Conservation (phyloP, 1,140 invertebrate species). For the Danaus melanippus region DNA sequence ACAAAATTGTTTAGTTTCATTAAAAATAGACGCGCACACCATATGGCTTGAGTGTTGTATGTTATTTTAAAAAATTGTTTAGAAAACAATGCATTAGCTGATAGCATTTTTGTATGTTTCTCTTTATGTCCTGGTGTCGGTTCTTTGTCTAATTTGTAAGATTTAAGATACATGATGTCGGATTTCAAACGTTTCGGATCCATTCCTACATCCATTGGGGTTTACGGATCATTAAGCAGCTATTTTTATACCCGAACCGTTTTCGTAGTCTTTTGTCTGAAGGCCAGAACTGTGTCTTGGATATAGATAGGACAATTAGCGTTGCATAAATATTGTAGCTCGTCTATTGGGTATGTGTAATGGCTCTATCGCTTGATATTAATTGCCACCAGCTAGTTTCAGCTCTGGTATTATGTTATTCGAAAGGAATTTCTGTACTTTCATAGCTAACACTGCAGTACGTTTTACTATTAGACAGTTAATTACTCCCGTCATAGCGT, state of each 20-base stretch:
- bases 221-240: conserved; percentile 23
- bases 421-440: conserved; percentile 2
- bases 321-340: not conserved
- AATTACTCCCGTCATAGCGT: no score
- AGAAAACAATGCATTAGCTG: conserved; percentile 53
- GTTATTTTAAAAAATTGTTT: conserved; percentile 43
- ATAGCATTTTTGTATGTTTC: conserved; percentile 23
- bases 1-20: conserved; percentile 47
- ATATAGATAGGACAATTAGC: conserved; percentile 10
- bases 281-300: conserved; percentile 17
- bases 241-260: conserved; percentile 20
- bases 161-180: conserved; percentile 2
- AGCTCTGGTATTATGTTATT: no score
- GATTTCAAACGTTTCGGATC: not conserved
- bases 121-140: conserved; percentile 20
- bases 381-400: no score
- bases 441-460: not conserved
- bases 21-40: conserved; percentile 56
- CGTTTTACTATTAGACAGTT: not conserved
- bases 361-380: not conserved
- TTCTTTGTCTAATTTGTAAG: conserved; percentile 21
- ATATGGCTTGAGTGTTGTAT: conserved; percentile 37
- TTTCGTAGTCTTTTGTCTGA: conserved; percentile 20
- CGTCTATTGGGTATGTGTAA: conserved; percentile 1
- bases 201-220: conserved; percentile 1